Conservation (phyloP, 2,888 invertebrate species). For the Tillus elongatus region DNA sequence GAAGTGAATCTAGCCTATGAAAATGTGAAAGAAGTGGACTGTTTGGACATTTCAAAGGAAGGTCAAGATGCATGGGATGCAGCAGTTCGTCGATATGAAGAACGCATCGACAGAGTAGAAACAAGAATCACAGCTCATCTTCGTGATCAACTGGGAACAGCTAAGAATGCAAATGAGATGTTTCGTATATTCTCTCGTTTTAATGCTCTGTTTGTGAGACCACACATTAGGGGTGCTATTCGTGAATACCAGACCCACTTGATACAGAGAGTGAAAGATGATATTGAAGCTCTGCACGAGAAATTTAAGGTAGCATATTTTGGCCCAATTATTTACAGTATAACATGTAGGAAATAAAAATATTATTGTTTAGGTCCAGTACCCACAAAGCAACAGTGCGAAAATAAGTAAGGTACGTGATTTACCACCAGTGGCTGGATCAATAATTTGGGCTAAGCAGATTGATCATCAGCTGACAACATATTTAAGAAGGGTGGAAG, state of each 20-base stretch:
- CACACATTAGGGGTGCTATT: conserved; percentile 97
- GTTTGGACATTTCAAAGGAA: conserved; percentile 92
- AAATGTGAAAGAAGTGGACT: conserved; percentile 97
- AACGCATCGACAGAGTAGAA: conserved; percentile 96
- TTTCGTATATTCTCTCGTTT: conserved; percentile 97
- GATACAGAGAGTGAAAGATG: conserved; percentile 97
- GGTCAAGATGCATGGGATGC: conserved; percentile 98
- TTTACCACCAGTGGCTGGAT: conserved; percentile 93
- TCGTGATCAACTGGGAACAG: conserved; percentile 94
- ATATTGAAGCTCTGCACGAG: conserved; percentile 94
- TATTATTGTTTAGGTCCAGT: conserved; percentile 67
- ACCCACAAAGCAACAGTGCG: conserved; percentile 89
- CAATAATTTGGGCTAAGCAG: conserved; percentile 98
- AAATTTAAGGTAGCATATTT: conserved; percentile 99
- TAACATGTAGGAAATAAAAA: conserved; percentile 16
- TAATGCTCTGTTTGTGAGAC: conserved; percentile 96
- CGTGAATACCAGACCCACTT: conserved; percentile 98
- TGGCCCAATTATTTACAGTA: no score
- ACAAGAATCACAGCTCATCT: conserved; percentile 95
- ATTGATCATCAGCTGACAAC: conserved; percentile 96
- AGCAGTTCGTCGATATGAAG: conserved; percentile 93
- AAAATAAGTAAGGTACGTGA: conserved; percentile 86
- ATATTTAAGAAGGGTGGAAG: conserved; percentile 93
- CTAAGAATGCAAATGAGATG: conserved; percentile 99
- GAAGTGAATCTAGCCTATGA: conserved; percentile 89